Evolutionary conservation across 2,113 vertebrate species (phyloP), one percentile per base, ranked within the genome.

Genomic region (Tragelaphus imberbis): DNA sequence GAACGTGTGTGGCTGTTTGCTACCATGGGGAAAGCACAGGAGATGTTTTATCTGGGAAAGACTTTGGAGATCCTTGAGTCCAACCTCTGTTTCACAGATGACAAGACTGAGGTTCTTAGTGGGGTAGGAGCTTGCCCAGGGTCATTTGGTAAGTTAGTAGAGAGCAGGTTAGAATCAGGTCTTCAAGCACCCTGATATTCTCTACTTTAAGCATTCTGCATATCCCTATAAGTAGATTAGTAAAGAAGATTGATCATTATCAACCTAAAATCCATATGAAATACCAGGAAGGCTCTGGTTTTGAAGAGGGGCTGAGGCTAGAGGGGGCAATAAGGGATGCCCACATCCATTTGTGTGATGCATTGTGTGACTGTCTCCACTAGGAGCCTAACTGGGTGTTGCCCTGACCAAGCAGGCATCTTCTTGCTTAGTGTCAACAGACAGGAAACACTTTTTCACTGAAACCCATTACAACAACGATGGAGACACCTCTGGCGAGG

Each of bases 391-490:
- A 28, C 11, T 58, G 0, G 0, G 44, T 17, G 65, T 16, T 15
- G 40, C 28, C 33, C 15, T 90, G 51, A 51, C 5, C 53, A 17
- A 23, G 28, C 2, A 4, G 2, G 5, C 27, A 55, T 63, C 51
- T 84, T 98, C 85, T 97, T 97, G 75, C 95, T 97, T 94, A 84
- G 75, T 95, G 84, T 97, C 49, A 85, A 89, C 68, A 47, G 80
- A 97, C 87, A 90, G 95, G 95, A 98, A 98, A 97, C 77, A 51
- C 30, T 95, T 98, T 95, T 68, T 33, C 97, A 93, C 85, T 84
- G 97, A 97, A 98, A 95, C 93, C 94, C 93, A 86, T 95, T 88
- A 88, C 56, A 96, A 92, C 2, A 3, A 97, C 92, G 98, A 98
- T 91, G 97, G 61, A 97, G 97, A 93, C 47, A 51, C 95, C 97